Base-by-base conservation (phyloP, 2,888 invertebrate genomes). In the Amiota minor region DNA sequence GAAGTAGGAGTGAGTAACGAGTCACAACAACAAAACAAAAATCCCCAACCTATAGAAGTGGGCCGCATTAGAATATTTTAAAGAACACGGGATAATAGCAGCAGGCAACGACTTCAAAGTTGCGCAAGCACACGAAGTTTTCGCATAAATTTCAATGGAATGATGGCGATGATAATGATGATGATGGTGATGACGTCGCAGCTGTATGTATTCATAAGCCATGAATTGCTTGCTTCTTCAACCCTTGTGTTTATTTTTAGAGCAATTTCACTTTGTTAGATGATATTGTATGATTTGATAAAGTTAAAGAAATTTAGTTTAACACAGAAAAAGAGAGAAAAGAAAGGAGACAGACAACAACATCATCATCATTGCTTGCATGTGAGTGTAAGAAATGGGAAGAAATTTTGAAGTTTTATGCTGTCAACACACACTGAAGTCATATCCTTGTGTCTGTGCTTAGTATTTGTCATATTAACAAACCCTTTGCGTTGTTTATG, bases 381-480 rank as follows among this genome's bases (percentile, higher is more conserved):
- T 35, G 35, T 35, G 35, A 23, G 3, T 35, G 35, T 6, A 35
- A 35, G 35, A 8, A 35, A 35, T 35, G 35, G 6, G 35, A 35
- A 35, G 35, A 35, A 4, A 35, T 35, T 35, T 35, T 35, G 35
- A 8, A 35, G 35, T 35, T 35, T 35, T 35, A 35, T 35, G 35
- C 35, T 35, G 35, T 35, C 35, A 35, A 59, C 53, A 12, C n/a
- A n/a, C 53, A 53, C 53, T 14, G n/a, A 14, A 20, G n/a, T 12
- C 14, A 62, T 35, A 14, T 59, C 35, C 14, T 35, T 62, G 11
- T 46, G 11, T 45, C 8, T 62, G 16, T 71, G 86, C 86, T 82
- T 83, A n/a, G 83, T 82, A 78, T 84, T 80, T 86, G 84, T 80
- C 86, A 86, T 84, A 83, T 83, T 83, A 86, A 85, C 81, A 9